Base-by-base conservation (phyloP, 2,797 vertebrate genomes). In the Neostethus bicornis region DNA sequence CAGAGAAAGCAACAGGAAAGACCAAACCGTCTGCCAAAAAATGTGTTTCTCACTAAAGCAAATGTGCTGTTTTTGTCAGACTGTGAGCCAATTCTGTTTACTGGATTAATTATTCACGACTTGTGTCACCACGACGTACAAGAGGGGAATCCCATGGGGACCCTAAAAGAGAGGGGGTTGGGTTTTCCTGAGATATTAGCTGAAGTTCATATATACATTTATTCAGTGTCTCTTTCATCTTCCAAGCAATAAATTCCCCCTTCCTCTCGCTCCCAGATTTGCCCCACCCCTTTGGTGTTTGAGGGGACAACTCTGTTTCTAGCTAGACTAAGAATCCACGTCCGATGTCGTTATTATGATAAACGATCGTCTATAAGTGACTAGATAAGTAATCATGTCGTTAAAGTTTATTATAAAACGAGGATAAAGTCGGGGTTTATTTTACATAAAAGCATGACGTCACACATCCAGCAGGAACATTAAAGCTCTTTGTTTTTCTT, bases 1-100 rank as follows among this genome's bases (percentile, higher is more conserved):
- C 45, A 60, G 51, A 39, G 26, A 45, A 46, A 25, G 66, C 76
- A 75, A 76, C 66, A 70, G 72, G 76, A 46, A 37, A 51, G 68
- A 35, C 39, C 62, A 60, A 63, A 65, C 14, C 20, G 26, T 31
- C 31, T 4, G 24, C 32, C 54, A 66, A 66, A 29, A 67, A 52
- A 31, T n/a, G 14, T 7, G 44, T 45, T 53, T 51, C 38, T 66
- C 66, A 61, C 61, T 5, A 69, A 75, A 75, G 60, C 35, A 39
- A 31, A 62, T 54, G 31, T 28, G n/a, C 26, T 46, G 13, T 51
- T 58, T 62, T 67, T 58, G n/a, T 59, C 51, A 39, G 46, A 65
- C 38, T 48, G 42, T 39, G 41, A 32, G 17, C 38, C 24, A 31
- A 60, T 20, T 61, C 28, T 47, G 10, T 53, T 38, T 24, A 38